These are phyloP conservation scores for Lepidonotus clava DNA, from an alignment of 2,888 invertebrate species.

Conservation along the genomic window DNA sequence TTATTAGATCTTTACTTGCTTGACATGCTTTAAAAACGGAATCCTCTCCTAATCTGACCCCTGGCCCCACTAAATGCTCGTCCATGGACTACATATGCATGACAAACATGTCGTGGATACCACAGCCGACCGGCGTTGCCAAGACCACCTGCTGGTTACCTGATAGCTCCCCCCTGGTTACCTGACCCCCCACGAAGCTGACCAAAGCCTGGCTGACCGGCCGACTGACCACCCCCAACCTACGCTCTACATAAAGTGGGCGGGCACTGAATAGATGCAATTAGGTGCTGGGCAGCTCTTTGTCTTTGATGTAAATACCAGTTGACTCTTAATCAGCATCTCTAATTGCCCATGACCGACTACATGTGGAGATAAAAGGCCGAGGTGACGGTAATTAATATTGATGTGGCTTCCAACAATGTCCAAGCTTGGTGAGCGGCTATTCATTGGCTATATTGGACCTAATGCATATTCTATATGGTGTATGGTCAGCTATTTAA, in stretches of 20 bases:
- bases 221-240: neutral
- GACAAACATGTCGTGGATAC: neutral
- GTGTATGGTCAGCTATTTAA: neutral
- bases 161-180: conserved; percentile 8
- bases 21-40: too few relatives aligned
- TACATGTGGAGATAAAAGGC: neutral
- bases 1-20: too few relatives aligned
- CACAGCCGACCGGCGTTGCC: neutral
- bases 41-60: too few relatives aligned
- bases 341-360: neutral
- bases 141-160: neutral
- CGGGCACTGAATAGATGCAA: neutral
- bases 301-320: conserved; percentile 13
- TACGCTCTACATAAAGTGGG: neutral
- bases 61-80: too few relatives aligned
- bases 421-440: neutral
- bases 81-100: neutral
- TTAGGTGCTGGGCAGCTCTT: neutral
- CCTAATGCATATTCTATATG: conserved; percentile 14
- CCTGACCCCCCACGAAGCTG: conserved; percentile 16
- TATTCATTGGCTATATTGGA: neutral
- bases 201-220: neutral
- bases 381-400: neutral
- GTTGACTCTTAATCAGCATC: conserved; percentile 8
- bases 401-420: neutral